Base-by-base conservation (phyloP, 2,113 vertebrate genomes). In the Planiliza haematocheilus region DNA sequence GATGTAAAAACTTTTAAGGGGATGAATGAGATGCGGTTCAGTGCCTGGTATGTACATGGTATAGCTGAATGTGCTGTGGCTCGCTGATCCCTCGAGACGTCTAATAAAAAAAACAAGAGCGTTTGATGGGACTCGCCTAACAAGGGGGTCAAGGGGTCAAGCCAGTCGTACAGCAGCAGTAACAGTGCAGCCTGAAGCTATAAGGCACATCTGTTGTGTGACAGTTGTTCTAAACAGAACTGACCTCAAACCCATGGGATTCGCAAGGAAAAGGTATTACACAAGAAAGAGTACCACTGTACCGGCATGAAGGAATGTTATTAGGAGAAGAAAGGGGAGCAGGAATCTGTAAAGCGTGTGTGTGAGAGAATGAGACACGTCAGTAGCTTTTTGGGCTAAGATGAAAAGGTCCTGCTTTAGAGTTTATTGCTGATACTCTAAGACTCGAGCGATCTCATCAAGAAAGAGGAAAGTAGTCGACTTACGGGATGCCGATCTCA, bases 401-500 rank as follows among this genome's bases (percentile, higher is more conserved):
- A n/a, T n/a, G n/a, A n/a, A n/a, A n/a, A n/a, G n/a, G n/a, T 12
- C 37, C 12, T 13, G 6, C 10, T 2, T 50, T 39, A 20, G 1
- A 64, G 5, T 17, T 50, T 37, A 20, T 13, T 11, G 5, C 42
- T 11, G 6, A 45, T 66, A 34, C 21, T 38, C 8, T 37, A 6
- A 2, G 8, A n/a, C 17, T 10, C 16, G 11, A 11, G 21, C 8
- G 6, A n/a, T 50, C 9, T 24, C 18, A 43, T 7, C 20, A 16
- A 20, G n/a, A 8, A 34, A 62, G 11, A 39, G 9, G 14, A 50
- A n/a, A 16, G 8, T 1, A 2, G 20, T 65, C 38, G 88, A 97
- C 97, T 16, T 93, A 99, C 98, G 97, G 98, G 83, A 99, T 96
- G 77, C 95, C 97, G 4, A 99, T 99, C 90, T 99, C 98, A 88